phyloP scores from a whole-genome alignment of 2,888 invertebrate species.

The Antheraea yamamai region DNA sequence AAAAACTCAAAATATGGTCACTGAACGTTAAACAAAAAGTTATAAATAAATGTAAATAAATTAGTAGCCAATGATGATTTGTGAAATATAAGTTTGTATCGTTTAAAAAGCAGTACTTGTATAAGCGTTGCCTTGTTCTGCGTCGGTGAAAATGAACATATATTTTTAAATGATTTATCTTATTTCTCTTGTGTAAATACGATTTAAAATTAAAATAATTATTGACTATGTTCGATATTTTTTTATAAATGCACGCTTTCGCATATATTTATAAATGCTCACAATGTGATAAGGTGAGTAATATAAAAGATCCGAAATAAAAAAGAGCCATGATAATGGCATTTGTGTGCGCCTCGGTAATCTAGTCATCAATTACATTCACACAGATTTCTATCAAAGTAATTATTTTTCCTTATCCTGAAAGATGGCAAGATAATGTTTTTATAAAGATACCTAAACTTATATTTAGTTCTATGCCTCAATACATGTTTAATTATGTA shows the following conservation, averaged over 20 bases:
- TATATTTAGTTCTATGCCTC: conserved; percentile 4
- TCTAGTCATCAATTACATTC: conserved; percentile 21
- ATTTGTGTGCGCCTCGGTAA: conserved; percentile 14
- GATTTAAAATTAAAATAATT: no score
- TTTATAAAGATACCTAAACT: conserved; percentile 15
- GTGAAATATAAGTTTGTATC: background rate
- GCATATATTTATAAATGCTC: background rate
- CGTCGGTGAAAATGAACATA: background rate
- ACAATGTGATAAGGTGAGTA: background rate
- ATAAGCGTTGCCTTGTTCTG: background rate
- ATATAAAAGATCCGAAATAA: conserved; percentile 10
- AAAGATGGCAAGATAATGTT: conserved; percentile 19
- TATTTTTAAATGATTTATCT: background rate
- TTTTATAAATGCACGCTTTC: no score
- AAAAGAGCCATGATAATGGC: conserved; percentile 14
- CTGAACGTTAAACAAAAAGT: no score
- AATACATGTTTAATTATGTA: background rate
- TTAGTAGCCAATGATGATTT: background rate
- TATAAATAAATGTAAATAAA: background rate
- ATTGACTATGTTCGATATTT: no score
- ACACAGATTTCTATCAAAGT: conserved; percentile 20
- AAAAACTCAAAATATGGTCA: no score
- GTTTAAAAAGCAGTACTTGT: background rate
- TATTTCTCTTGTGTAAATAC: background rate
- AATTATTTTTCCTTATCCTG: conserved; percentile 23